phyloP scores from a whole-genome alignment of 2,888 invertebrate genomes.

The Proisotoma minuta region DNA sequence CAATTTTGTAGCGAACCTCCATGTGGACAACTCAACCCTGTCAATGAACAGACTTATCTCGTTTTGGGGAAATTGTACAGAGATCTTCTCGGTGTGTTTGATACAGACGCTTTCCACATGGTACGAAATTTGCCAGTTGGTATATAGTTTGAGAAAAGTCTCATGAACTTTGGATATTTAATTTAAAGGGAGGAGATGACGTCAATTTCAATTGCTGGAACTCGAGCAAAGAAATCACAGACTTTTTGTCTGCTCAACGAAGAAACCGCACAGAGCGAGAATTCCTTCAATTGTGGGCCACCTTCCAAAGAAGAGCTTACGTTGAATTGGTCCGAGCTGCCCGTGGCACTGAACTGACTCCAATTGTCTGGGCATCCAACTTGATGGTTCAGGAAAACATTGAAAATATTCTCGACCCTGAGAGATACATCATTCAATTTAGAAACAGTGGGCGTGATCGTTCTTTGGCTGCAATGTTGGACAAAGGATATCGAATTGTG shows the following conservation, averaged over 20 bases:
- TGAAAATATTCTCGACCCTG: constrained; percentile 62
- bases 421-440: constrained; percentile 69
- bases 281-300: constrained; percentile 67
- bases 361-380: constrained; percentile 75
- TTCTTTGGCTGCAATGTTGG: constrained; percentile 60
- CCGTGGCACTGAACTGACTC: constrained; percentile 54
- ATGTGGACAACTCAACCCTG: constrained; percentile 76
- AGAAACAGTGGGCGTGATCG: constrained; percentile 65
- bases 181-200: constrained; percentile 76
- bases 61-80: constrained; percentile 57
- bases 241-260: constrained; percentile 55
- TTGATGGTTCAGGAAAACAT: constrained; percentile 65
- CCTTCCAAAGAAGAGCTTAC: constrained; percentile 65
- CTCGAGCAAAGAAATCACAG: constrained; percentile 60
- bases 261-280: constrained; percentile 56
- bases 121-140: too few species aligned
- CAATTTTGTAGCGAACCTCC: constrained; percentile 66
- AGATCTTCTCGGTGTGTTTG: constrained; percentile 56
- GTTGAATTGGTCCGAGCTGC: constrained; percentile 59
- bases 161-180: neutral
- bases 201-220: constrained; percentile 74
- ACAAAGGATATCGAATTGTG: constrained; percentile 69
- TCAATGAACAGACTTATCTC: constrained; percentile 63
- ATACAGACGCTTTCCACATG: constrained; percentile 66
- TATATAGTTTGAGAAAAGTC: neutral